Evolutionary conservation across 2,888 invertebrate species (phyloP).

Genomic region (Caenorhabditis parvicauda): DNA sequence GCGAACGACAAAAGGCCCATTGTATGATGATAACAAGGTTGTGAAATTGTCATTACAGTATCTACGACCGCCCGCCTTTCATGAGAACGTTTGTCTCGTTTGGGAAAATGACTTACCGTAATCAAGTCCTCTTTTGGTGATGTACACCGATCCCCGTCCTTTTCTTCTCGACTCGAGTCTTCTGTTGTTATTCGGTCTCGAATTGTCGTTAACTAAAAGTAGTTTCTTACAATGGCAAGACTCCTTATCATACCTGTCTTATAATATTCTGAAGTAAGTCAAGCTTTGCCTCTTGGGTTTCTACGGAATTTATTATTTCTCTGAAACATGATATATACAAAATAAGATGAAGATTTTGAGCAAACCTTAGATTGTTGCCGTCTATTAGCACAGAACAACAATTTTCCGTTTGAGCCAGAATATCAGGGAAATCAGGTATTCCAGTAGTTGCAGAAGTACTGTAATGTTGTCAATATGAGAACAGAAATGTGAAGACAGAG

Average conservation of each 20-base stretch:
- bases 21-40: too few relatives aligned
- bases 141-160: too few relatives aligned
- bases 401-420: slow-evolving; percentile 57
- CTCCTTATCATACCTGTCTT: slow-evolving; percentile 39
- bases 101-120: slow-evolving; percentile 20
- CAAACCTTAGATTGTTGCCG: slow-evolving; percentile 44
- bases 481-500: too few relatives aligned
- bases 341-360: not conserved
- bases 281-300: slow-evolving; percentile 40
- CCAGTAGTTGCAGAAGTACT: slow-evolving; percentile 51
- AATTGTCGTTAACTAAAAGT: slow-evolving; percentile 42
- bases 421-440: slow-evolving; percentile 51
- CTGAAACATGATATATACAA: slow-evolving; percentile 12
- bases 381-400: slow-evolving; percentile 57
- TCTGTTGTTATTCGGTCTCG: slow-evolving; percentile 46
- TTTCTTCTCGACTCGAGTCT: slow-evolving; percentile 29
- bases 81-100: too few relatives aligned
- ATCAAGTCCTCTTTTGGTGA: slow-evolving; percentile 18
- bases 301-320: slow-evolving; percentile 46
- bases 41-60: too few relatives aligned
- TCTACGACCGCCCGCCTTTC: too few relatives aligned
- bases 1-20: too few relatives aligned
- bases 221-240: slow-evolving; percentile 9
- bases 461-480: too few relatives aligned
- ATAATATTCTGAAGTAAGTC: slow-evolving; percentile 51